Conservation (phyloP, 2,797 vertebrate species). For the Phoeniculus purpureus region DNA sequence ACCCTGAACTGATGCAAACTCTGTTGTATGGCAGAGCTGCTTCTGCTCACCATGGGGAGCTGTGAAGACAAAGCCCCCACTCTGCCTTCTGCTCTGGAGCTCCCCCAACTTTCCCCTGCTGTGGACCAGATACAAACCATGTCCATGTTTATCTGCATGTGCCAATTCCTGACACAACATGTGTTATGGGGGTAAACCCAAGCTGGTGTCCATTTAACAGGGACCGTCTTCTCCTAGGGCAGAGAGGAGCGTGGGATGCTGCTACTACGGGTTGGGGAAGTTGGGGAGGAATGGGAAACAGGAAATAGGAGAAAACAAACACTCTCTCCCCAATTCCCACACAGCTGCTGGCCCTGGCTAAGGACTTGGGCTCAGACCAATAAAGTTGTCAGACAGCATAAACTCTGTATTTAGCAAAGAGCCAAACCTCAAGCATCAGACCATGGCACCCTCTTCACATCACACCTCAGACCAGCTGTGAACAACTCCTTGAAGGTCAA, state of each 20-base stretch:
- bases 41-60: accelerated
- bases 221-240: not conserved
- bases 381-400: not conserved
- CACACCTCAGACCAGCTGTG: not conserved
- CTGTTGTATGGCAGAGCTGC: accelerated
- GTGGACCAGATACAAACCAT: not conserved
- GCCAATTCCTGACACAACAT: accelerated
- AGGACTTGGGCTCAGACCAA: conserved; percentile 2
- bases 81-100: not conserved
- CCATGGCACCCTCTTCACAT: not conserved
- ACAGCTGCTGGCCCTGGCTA: conserved; percentile 41
- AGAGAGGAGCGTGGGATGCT: not conserved
- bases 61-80: too few species aligned
- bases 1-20: not conserved
- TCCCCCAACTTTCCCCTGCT: not conserved
- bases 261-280: not conserved
- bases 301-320: conserved; percentile 44
- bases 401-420: not conserved
- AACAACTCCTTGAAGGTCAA: not conserved
- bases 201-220: accelerated
- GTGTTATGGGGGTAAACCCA: not conserved
- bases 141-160: accelerated
- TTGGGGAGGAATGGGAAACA: conserved; percentile 10
- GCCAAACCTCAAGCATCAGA: not conserved
- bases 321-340: conserved; percentile 20